Percentiles rank a stretch among this genome's conserved stretches.
Conservation (phyloP, 2,113 vertebrate species). For the Opisthocomus hoazin region DNA sequence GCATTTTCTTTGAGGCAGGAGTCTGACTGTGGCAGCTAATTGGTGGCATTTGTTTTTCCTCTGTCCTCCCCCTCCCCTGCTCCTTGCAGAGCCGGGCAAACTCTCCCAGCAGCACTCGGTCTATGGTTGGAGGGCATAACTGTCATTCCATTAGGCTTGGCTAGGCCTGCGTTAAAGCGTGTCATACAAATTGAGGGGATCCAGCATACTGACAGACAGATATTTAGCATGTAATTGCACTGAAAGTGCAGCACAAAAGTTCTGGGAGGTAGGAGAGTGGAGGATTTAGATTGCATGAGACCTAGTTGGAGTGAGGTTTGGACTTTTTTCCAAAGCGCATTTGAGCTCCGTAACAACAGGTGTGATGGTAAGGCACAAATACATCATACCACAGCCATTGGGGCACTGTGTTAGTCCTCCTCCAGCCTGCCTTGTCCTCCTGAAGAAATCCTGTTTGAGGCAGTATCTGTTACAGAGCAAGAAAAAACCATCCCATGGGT, state of each 20-base stretch:
- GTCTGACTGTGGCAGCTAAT: not conserved
- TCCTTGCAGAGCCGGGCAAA: not conserved
- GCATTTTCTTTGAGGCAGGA: not conserved
- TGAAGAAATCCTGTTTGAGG: not conserved
- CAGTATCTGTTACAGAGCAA: not conserved
- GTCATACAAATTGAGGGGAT: slow-evolving; percentile 78
- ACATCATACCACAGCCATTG: slow-evolving; percentile 1
- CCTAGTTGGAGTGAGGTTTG: not conserved
- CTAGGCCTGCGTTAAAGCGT: slow-evolving; percentile 63
- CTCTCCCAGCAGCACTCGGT: slow-evolving; percentile 34
- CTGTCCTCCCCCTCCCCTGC: not conserved
- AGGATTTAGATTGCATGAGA: slow-evolving; percentile 35
- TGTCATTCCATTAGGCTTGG: slow-evolving; percentile 74
- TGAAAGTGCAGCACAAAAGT: slow-evolving; percentile 60
- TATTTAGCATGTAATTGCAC: slow-evolving; percentile 62
- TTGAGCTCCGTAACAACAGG: slow-evolving; percentile 61
- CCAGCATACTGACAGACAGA: slow-evolving; percentile 73
- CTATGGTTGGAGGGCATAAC: slow-evolving; percentile 72
- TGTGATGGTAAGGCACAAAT: slow-evolving; percentile 46
- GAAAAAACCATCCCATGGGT: not conserved
- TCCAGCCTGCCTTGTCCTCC: not conserved
- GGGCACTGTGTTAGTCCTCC: not conserved
- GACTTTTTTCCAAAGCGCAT: not conserved
- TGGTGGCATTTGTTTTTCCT: not conserved
- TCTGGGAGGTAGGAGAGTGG: slow-evolving; percentile 44